These are phyloP conservation scores for Hydrocynus forskahlii DNA, from an alignment of 2,797 vertebrate genomes.

Conservation along the genomic window DNA sequence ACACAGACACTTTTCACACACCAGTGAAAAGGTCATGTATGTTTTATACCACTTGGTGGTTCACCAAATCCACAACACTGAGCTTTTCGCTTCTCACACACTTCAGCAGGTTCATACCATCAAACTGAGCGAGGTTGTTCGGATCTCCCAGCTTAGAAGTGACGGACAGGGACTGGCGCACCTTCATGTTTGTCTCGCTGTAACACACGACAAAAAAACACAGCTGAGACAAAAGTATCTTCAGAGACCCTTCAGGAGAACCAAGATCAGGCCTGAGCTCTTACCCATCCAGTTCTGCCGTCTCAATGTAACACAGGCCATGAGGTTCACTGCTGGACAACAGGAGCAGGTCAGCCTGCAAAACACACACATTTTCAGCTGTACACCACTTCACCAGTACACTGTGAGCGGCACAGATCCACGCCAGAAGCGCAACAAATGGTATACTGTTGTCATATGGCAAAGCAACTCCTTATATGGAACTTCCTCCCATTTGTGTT, in stretches of 20 bases:
- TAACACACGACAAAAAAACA: slow-evolving; percentile 50
- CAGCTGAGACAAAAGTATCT: background rate
- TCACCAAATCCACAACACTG: background rate
- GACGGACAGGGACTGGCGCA: slow-evolving; percentile 89
- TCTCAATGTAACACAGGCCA: slow-evolving; percentile 96
- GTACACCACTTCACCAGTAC: too few relatives aligned
- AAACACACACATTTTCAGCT: slow-evolving; percentile 48
- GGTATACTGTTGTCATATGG: too few relatives aligned
- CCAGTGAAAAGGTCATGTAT: slow-evolving; percentile 31
- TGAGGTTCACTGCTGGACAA: slow-evolving; percentile 95
- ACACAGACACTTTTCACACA: slow-evolving; percentile 2
- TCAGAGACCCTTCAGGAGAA: background rate
- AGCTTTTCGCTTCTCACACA: background rate
- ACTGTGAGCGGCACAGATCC: too few relatives aligned
- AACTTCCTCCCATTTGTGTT: too few relatives aligned
- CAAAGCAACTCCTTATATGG: too few relatives aligned
- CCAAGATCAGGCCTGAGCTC: slow-evolving; percentile 43
- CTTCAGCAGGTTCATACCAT: slow-evolving; percentile 77
- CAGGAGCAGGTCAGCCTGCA: slow-evolving; percentile 93
- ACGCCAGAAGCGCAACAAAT: too few relatives aligned
- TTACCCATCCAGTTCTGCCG: slow-evolving; percentile 94
- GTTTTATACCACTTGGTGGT: slow-evolving; percentile 16
- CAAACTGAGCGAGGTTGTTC: slow-evolving; percentile 84
- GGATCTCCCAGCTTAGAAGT: slow-evolving; percentile 87
- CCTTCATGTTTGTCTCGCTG: slow-evolving; percentile 97